These are phyloP conservation scores for Lucilia cuprina DNA, from an alignment of 1,140 invertebrate species.

Conservation along the genomic window DNA sequence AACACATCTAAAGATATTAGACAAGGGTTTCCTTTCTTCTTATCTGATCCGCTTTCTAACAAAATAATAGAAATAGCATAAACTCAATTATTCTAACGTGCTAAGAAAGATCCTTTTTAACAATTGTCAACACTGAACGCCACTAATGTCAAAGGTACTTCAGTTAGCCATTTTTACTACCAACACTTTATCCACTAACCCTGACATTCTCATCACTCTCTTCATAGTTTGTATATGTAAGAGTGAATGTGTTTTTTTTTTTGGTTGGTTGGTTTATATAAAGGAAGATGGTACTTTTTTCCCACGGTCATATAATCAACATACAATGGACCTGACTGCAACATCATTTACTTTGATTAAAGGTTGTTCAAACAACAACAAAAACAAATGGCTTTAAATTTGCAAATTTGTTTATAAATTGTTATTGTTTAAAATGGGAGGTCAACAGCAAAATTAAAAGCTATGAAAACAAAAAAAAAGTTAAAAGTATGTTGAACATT, in stretches of 20 bases:
- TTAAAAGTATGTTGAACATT: too few species aligned
- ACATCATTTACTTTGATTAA: neutral
- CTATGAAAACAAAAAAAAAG: too few species aligned
- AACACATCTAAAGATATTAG: too few species aligned
- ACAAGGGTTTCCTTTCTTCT: too few species aligned
- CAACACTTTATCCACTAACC: neutral
- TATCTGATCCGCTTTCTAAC: too few species aligned
- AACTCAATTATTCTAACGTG: too few species aligned
- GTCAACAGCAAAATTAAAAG: neutral
- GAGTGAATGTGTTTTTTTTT: too few species aligned
- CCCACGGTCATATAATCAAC: conserved; percentile 1
- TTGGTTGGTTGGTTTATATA: too few species aligned
- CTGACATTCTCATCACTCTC: neutral
- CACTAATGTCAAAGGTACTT: neutral
- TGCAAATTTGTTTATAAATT: neutral
- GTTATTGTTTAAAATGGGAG: neutral
- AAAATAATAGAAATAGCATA: too few species aligned
- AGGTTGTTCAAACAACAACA: neutral
- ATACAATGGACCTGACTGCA: neutral
- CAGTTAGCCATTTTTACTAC: neutral
- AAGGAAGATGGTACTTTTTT: neutral
- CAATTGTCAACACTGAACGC: too few species aligned
- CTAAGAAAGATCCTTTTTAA: too few species aligned
- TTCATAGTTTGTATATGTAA: neutral
- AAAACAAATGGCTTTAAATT: neutral